Base-by-base conservation (phyloP, 2,113 vertebrate species). In the Spheniscus mendiculus region DNA sequence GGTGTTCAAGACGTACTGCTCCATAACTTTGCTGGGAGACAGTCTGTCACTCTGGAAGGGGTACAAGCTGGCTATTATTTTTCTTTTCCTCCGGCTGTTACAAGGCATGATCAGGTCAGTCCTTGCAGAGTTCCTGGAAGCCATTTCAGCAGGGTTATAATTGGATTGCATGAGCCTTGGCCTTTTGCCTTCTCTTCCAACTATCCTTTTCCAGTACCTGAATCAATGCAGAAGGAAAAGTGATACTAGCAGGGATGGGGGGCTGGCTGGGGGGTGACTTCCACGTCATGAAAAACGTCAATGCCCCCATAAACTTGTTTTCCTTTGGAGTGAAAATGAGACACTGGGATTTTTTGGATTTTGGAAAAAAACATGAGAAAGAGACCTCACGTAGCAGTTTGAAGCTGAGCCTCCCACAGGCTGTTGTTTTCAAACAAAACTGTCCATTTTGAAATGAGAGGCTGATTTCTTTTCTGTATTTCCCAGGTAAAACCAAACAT, bases 21-120 rank as follows among this genome's bases (percentile, higher is more conserved):
- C 47, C 95, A 89, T 74, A 98, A 98, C 89, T 98, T 98, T 86
- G 81, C 97, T 9, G 97, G 97, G 53, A 97, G 72, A 83, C 81
- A 93, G 8, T 97, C 97, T 5, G 96, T 96, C 9, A 95, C 97
- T 47, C 92, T 98, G 97, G 97, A 98, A 52, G 96, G 92, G 9
- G 95, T 98, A 83, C 92, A 96, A n/a, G 76, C 90, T 6, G 97
- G 96, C 40, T 98, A 88, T 91, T 81, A 58, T 55, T 98, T 98
- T 95, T 98, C 97, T 44, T 98, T 98, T 12, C 97, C 97, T 20
- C 98, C 67, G 1, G 95, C 96, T 0, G 26, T 98, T 82, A 78
- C 83, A 80, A 97, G 90, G 47, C 98, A 96, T 55, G 85, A 96
- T 29, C 96, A 97, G 91, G 98, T 98, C 32, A 79, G 79, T 55